Conservation (phyloP, 2,888 invertebrate genomes). For the Nomada flava region DNA sequence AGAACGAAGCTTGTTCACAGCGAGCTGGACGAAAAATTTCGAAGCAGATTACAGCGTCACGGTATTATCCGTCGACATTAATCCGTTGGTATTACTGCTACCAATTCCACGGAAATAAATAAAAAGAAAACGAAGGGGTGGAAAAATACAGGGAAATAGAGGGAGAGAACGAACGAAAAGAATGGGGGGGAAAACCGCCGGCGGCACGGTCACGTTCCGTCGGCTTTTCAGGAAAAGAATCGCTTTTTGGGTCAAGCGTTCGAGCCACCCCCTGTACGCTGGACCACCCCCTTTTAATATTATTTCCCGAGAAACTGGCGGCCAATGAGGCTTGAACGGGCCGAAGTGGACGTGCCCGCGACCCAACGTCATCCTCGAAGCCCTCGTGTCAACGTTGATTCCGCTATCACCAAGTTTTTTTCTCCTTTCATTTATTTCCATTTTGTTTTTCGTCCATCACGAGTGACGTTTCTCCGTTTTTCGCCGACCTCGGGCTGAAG, state of each 20-base stretch:
- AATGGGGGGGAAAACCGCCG: background rate
- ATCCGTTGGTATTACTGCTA: conserved; percentile 45
- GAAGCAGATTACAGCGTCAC: conserved; percentile 30
- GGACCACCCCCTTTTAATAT: conserved; percentile 41
- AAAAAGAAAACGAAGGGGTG: background rate
- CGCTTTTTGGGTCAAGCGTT: conserved; percentile 55
- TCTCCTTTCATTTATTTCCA: background rate
- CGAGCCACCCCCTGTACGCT: background rate
- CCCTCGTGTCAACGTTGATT: conserved; percentile 32
- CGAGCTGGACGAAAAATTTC: conserved; percentile 26
- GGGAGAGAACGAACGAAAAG: background rate
- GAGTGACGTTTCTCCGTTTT: background rate
- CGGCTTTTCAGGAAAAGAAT: conserved; percentile 26
- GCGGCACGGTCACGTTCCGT: conserved; percentile 24
- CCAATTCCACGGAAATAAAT: conserved; percentile 39
- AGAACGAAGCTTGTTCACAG: conserved; percentile 3
- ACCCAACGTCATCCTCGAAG: conserved; percentile 39
- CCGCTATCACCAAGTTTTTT: conserved; percentile 23
- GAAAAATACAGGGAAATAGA: background rate
- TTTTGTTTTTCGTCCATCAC: background rate
- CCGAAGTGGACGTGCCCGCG: conserved; percentile 37
- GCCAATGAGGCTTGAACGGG: conserved; percentile 41
- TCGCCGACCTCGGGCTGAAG: background rate
- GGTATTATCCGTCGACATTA: conserved; percentile 43
- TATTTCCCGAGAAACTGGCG: conserved; percentile 34